A percentile compares a stretch with the other conserved stretches of the same genome.
These are phyloP conservation scores for Thalassophryne amazonica DNA, from an alignment of 2,797 vertebrate species.

Conservation along the genomic window DNA sequence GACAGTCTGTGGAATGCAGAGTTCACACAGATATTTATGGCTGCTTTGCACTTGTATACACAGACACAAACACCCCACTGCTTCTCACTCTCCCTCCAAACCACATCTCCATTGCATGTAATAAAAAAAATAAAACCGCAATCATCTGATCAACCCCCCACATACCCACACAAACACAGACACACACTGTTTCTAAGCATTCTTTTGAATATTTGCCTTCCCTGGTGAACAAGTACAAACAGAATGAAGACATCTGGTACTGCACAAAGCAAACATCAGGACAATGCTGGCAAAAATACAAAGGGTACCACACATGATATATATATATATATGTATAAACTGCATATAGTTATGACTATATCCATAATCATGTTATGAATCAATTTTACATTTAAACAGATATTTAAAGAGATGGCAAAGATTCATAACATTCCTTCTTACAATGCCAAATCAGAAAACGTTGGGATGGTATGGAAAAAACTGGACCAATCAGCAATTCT, in stretches of 20 bases:
- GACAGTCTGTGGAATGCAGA: background rate
- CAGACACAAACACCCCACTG: constrained; percentile 7
- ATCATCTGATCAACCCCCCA: constrained; percentile 61
- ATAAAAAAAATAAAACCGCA: constrained; percentile 28
- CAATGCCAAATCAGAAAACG: too few species aligned
- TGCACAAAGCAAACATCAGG: background rate
- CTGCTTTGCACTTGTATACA: background rate
- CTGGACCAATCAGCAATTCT: too few species aligned
- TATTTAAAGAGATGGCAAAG: too few species aligned
- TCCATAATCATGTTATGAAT: too few species aligned
- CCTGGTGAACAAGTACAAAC: constrained; percentile 19
- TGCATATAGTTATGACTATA: background rate
- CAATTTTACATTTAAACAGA: too few species aligned
- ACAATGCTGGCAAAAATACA: too few species aligned
- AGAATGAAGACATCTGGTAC: constrained; percentile 19
- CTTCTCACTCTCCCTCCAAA: constrained; percentile 10
- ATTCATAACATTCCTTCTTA: too few species aligned
- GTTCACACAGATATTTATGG: background rate
- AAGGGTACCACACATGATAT: too few species aligned
- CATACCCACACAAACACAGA: constrained; percentile 16
- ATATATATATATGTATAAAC: background rate
- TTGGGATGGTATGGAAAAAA: too few species aligned
- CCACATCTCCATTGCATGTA: constrained; percentile 58
- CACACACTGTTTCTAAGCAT: constrained; percentile 22
- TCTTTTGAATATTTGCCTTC: constrained; percentile 15